Evolutionary conservation across 2,888 invertebrate species (phyloP), one percentile per base, ranked within the genome.

Genomic region (Leuctra nigra): DNA sequence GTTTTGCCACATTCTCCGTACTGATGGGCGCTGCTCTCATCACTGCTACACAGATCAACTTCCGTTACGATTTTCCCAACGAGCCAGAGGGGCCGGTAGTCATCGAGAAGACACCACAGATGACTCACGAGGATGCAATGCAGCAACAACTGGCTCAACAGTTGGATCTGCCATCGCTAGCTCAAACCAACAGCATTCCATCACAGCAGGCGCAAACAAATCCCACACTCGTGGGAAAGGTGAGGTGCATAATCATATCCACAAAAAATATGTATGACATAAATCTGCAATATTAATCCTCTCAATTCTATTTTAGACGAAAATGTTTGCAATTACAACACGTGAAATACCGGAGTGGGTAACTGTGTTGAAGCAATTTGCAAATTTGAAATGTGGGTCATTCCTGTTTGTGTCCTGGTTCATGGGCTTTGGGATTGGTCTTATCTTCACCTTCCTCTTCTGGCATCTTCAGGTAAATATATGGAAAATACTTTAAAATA

Each of bases 391-490:
- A 71, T 93, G 94, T 62, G 88, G 87, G 13, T 90, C 92, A 1
- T 93, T 97, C 72, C 80, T 98, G 50, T 91, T 96, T 71, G 93
- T 97, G 29, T 92, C 96, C 50, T 97, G 97, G 94, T 96, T 93
- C 74, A 97, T 99, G 95, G 99, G 99, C 55, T 94, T 97, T 69
- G 99, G 99, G 55, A 96, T 98, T 67, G 99, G 98, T 1, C 79
- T 99, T 65, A 97, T 98, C 65, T 99, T 99, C 75, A 96, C 97
- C 2, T 99, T 99, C 75, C 84, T 99, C 57, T 99, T 97, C 77
- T 99, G 98, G 99, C 97, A 98, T 74, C 80, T 99, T 48, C 79
- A 78, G 68, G 76, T 73, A 57, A 46, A 61, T 44, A 11, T 6
- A 29, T 6, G 22, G 1, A 36, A 4, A 29, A 25, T 52, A 13